These are phyloP conservation scores for Ommatoiulus sabulosus DNA, from an alignment of 2,888 invertebrate species.

Conservation along the genomic window DNA sequence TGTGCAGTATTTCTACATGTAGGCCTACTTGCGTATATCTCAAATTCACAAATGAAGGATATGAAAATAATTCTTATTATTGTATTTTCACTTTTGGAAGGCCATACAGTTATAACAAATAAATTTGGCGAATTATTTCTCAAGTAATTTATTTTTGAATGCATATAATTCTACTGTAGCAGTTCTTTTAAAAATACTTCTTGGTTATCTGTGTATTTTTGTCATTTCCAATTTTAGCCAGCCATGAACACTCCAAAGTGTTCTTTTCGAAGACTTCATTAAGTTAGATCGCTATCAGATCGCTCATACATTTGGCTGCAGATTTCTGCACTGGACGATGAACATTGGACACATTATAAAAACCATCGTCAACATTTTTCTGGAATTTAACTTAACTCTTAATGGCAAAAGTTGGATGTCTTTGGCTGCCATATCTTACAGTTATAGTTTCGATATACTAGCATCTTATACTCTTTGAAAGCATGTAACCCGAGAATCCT, in stretches of 20 bases:
- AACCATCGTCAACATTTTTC: neutral
- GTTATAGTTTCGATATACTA: too few species aligned
- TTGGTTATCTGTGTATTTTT: neutral
- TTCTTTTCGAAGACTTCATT: neutral
- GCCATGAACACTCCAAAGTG: neutral
- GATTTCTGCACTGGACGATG: neutral
- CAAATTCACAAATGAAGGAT: too few species aligned
- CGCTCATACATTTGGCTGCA: neutral
- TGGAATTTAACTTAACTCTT: neutral
- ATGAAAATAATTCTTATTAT: too few species aligned
- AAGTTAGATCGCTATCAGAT: neutral
- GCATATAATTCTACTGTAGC: too few species aligned
- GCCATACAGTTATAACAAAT: too few species aligned
- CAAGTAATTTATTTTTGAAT: conserved; percentile 22
- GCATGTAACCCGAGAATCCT: neutral
- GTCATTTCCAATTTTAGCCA: neutral
- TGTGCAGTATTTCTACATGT: too few species aligned
- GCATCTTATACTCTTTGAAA: neutral
- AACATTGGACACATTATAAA: neutral
- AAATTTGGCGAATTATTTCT: neutral
- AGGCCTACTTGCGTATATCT: too few species aligned
- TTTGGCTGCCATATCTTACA: too few species aligned
- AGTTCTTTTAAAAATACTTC: too few species aligned
- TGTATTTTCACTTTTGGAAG: too few species aligned
- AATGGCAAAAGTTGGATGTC: neutral